Base-by-base conservation (phyloP, 1,140 invertebrate species). In the Rhyacophila brunnea region DNA sequence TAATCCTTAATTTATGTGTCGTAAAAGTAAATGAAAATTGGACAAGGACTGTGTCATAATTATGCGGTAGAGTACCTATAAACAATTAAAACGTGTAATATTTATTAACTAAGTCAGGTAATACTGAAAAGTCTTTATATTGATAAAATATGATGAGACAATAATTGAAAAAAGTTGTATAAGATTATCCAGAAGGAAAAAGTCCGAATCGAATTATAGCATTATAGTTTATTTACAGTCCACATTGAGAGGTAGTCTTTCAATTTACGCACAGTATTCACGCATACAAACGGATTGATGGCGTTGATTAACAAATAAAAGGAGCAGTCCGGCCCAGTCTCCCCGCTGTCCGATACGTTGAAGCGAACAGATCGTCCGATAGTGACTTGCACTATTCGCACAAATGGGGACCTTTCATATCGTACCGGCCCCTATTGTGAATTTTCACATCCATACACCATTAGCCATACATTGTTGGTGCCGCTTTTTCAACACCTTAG, bases 401-500 rank as follows among this genome's bases (percentile, higher is more conserved):
- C 40, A 54, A 62, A 57, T 63, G 52, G 28, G 38, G 40, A 64
- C 56, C 61, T 58, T 51, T 43, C 48, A 47, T 9, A 45, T 57
- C 36, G 40, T 17, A 15, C 46, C 38, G 50, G 59, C 52, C 14
- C 46, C 51, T 38, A 64, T 57, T 67, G 70, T 64, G 58, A 62
- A 58, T 67, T 68, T 56, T 74, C 60, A 65, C 56, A 67, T 71
- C 71, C 71, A 73, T 68, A 71, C 60, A 70, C 60, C 61, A 64
- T 64, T 64, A 64, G 61, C 46, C 40, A 58, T 49, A 64, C 56
- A 64, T 64, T 64, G 61, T 64, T 59, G 61, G 56, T 35, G 28
- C 45, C 61, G 54, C 55, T 63, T 63, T 63, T 63, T 64, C 61
- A 59, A 64, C 61, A 64, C 61, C 61, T 59, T 56, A 66, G 36